These are phyloP conservation scores for Lasioglossum albipes DNA, from an alignment of 1,140 invertebrate genomes.

Conservation along the genomic window DNA sequence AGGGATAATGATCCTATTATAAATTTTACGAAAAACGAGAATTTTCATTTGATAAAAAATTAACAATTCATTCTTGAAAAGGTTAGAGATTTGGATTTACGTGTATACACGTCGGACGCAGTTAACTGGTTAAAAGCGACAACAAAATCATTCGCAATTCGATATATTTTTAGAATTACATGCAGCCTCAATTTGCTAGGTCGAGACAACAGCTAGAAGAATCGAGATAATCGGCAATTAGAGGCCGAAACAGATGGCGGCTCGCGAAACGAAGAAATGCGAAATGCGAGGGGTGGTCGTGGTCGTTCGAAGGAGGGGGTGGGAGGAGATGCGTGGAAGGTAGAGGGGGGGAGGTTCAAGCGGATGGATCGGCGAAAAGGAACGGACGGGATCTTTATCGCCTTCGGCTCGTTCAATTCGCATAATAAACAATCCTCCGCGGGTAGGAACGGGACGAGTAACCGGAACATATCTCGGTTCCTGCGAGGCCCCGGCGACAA, in stretches of 20 bases:
- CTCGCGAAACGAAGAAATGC: neutral
- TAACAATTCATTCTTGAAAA: too few relatives aligned
- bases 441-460: slow-evolving; percentile 71
- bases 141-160: too few relatives aligned
- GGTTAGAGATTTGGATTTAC: too few relatives aligned
- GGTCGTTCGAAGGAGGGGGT: slow-evolving; percentile 12
- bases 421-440: slow-evolving; percentile 79
- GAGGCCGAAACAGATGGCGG: neutral
- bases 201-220: neutral
- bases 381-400: slow-evolving; percentile 78
- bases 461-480: slow-evolving; percentile 78
- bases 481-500: slow-evolving; percentile 75
- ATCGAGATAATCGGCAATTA: neutral
- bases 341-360: slow-evolving; percentile 7
- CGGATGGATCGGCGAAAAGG: slow-evolving; percentile 56
- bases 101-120: too few relatives aligned
- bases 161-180: too few relatives aligned
- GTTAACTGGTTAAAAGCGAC: too few relatives aligned
- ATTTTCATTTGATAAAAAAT: too few relatives aligned
- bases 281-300: neutral
- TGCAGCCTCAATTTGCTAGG: too few relatives aligned
- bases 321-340: neutral
- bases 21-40: too few relatives aligned
- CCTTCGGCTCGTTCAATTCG: slow-evolving; percentile 78
- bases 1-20: too few relatives aligned